phyloP scores from a whole-genome alignment of 1,140 invertebrate genomes.

The Lysiphlebus fabarum region DNA sequence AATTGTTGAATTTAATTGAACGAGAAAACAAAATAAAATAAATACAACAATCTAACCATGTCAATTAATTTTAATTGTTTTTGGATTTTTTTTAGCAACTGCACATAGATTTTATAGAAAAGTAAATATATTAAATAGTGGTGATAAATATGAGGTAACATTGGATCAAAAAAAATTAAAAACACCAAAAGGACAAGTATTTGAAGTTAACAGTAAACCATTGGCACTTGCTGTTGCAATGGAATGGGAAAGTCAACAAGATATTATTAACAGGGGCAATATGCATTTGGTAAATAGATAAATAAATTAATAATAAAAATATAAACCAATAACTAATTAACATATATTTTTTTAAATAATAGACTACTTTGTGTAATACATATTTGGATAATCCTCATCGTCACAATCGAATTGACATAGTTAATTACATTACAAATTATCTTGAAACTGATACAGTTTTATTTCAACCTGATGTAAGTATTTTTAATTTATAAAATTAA shows the following conservation, averaged over 20 bases:
- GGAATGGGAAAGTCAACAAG: constrained; percentile 88
- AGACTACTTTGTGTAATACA: constrained; percentile 88
- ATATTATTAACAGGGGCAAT: constrained; percentile 69
- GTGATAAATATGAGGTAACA: constrained; percentile 69
- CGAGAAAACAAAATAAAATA: too few species aligned
- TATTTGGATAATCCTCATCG: constrained; percentile 87
- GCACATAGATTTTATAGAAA: constrained; percentile 70
- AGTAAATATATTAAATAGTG: constrained; percentile 63
- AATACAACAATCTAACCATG: too few species aligned
- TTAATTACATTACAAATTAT: constrained; percentile 75
- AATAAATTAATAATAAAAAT: constrained; percentile 16
- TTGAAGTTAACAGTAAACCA: constrained; percentile 79
- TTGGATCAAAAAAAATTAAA: constrained; percentile 83
- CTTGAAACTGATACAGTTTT: constrained; percentile 85
- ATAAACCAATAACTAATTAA: constrained; percentile 8
- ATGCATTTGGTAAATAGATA: constrained; percentile 85
- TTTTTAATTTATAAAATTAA: too few species aligned
- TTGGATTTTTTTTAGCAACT: constrained; percentile 40
- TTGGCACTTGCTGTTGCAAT: constrained; percentile 85
- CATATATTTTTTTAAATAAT: constrained; percentile 42
- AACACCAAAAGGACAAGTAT: constrained; percentile 77
- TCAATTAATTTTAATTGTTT: constrained; percentile 9
- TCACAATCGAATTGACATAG: constrained; percentile 71
- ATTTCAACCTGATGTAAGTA: constrained; percentile 70
- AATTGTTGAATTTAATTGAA: background rate